Base-by-base conservation (phyloP, 92 coral and sea anemone species). In the Zoanthus gigantus region DNA sequence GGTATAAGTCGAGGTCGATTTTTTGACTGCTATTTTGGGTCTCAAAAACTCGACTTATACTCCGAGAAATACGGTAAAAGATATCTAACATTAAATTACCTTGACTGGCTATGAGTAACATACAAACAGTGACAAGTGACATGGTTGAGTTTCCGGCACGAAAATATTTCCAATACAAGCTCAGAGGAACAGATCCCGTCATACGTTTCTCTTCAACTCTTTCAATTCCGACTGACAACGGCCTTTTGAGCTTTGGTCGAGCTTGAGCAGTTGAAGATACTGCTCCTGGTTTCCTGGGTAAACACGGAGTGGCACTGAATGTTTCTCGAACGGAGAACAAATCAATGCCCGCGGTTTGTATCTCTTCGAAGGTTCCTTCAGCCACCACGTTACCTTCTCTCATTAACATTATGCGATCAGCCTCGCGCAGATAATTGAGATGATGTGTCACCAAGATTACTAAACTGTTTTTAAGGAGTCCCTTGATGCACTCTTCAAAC, bases 371-470 rank as follows among this genome's bases (percentile, higher is more conserved):
- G 44, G 74, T 65, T 10, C 85, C 85, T 16, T 65, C 85, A 46
- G 76, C 75, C 65, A 66, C 60, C 61, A 86, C 61, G 32, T 60
- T 54, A 3, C 89, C 89, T 7, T 76, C 83, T 23, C 61, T 86
- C 84, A 75, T 74, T 32, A 86, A 37, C 60, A 86, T 76, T 29
- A 86, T 86, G n/a, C 83, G 63, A 76, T 86, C 89, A 30, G 89
- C 89, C 15, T 86, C 61, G 37, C 47, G 57, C 12, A 86, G 82
- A 61, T 86, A 86, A 44, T 57, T 76, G 10, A 86, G 60, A n/a
- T 86, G 89, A 61, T 86, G 89, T 29, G 89, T 86, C 15, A 86
- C 89, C 37, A 86, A 16, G 50, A 86, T 86, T 16, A 76, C 82
- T 13, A 86, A 45, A 28, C 60, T 63, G 11, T 57, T 45, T 42